These are phyloP conservation scores for Bucorvus abyssinicus DNA, from an alignment of 2,797 vertebrate genomes.

Conservation along the genomic window DNA sequence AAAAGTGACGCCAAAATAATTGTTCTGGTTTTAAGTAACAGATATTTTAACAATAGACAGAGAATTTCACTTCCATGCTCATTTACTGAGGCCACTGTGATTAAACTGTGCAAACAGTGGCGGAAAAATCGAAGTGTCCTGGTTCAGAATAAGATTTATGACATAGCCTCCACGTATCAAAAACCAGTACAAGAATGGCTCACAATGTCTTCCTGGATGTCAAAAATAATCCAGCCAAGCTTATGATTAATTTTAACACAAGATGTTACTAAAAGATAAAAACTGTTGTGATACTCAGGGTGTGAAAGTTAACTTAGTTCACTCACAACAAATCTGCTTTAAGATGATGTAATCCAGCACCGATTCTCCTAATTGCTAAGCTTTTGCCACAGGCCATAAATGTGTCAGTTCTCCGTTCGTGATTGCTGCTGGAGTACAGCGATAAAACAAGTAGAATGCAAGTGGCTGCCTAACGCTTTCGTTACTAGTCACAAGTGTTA, in stretches of 20 bases:
- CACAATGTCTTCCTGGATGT: not conserved
- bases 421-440: constrained; percentile 8
- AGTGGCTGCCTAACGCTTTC: not conserved
- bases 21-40: not conserved
- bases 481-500: not conserved
- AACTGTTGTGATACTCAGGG: constrained; percentile 31
- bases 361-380: constrained; percentile 59
- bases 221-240: constrained; percentile 49
- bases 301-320: constrained; percentile 51
- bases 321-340: constrained; percentile 61
- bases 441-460: constrained; percentile 38
- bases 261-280: constrained; percentile 48
- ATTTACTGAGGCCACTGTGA: not conserved
- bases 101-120: not conserved
- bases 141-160: not conserved
- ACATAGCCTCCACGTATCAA: not conserved
- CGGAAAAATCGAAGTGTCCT: not conserved
- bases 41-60: not conserved
- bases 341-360: constrained; percentile 52
- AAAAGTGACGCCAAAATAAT: not conserved
- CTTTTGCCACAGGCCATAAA: constrained; percentile 64
- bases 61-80: not conserved
- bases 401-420: constrained; percentile 23
- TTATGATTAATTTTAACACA: constrained; percentile 44
- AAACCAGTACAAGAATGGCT: not conserved